Conservation (phyloP, 2,113 vertebrate genomes). For the Podarcis raffonei region DNA sequence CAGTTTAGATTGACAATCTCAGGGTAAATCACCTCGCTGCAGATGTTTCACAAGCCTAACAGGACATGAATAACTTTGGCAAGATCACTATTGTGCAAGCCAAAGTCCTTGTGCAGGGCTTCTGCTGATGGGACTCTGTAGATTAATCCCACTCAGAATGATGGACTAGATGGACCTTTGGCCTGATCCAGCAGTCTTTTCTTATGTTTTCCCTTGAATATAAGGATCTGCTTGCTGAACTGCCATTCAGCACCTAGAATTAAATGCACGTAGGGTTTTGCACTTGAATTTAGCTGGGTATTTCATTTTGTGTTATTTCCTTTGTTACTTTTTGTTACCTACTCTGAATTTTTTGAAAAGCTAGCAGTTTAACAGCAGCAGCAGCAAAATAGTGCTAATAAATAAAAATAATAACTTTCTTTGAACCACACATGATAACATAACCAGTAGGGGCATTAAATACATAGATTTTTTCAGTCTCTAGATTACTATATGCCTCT, state of each 20-base stretch:
- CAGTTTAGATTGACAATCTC: too few species aligned
- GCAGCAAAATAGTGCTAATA: neutral
- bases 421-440: neutral
- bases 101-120: too few species aligned
- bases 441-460: neutral
- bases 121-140: too few species aligned
- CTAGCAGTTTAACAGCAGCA: neutral
- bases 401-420: neutral
- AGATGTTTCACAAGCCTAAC: too few species aligned
- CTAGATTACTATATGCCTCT: neutral
- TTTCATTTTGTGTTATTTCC: neutral
- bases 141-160: too few species aligned
- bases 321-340: constrained; percentile 14
- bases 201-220: neutral
- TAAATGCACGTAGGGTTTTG: neutral
- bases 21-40: too few species aligned
- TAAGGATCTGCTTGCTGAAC: too few species aligned
- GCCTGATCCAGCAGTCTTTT: too few species aligned
- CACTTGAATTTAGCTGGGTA: neutral
- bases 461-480: neutral
- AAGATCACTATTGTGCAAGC: too few species aligned
- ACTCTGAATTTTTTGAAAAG: neutral
- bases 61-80: too few species aligned
- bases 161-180: too few species aligned
- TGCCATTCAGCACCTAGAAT: neutral